Conservation (phyloP, 2,888 invertebrate species). For the Chirona hameri region DNA sequence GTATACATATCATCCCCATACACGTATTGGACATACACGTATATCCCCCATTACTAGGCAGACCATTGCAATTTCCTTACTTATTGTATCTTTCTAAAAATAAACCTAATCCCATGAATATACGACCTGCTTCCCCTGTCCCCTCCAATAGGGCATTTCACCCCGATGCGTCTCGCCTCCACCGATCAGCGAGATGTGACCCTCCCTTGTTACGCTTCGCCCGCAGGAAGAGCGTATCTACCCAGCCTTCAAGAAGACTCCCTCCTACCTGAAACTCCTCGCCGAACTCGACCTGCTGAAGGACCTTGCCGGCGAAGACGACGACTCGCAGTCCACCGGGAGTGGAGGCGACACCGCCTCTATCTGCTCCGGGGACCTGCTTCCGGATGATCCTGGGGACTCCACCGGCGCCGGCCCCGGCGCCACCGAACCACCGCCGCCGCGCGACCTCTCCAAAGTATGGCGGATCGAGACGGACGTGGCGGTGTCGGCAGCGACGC, state of each 20-base stretch:
- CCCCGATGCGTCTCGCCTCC: no score
- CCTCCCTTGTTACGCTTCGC: no score
- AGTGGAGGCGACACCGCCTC: slow-evolving; percentile 67
- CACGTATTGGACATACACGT: no score
- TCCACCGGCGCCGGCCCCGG: no score
- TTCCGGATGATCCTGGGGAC: slow-evolving; percentile 72
- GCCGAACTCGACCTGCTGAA: slow-evolving; percentile 67
- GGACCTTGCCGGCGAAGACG: slow-evolving; percentile 50
- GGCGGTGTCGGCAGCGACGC: slow-evolving; percentile 59
- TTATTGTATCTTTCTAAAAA: no score
- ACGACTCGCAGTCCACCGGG: slow-evolving; percentile 51
- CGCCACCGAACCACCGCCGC: slow-evolving; percentile 48
- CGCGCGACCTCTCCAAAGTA: not conserved
- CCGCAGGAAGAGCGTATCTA: not conserved
- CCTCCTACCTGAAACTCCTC: slow-evolving; percentile 64
- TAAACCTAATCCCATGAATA: no score
- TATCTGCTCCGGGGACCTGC: slow-evolving; percentile 81
- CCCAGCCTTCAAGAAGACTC: slow-evolving; percentile 33
- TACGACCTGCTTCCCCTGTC: no score
- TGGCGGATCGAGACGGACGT: slow-evolving; percentile 5
- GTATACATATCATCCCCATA: no score
- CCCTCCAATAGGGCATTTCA: no score
- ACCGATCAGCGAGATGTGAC: no score
- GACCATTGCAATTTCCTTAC: no score
- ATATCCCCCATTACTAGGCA: no score